Evolutionary conservation across 2,888 invertebrate genomes (phyloP).

Genomic region (Nesidiocoris tenuis): DNA sequence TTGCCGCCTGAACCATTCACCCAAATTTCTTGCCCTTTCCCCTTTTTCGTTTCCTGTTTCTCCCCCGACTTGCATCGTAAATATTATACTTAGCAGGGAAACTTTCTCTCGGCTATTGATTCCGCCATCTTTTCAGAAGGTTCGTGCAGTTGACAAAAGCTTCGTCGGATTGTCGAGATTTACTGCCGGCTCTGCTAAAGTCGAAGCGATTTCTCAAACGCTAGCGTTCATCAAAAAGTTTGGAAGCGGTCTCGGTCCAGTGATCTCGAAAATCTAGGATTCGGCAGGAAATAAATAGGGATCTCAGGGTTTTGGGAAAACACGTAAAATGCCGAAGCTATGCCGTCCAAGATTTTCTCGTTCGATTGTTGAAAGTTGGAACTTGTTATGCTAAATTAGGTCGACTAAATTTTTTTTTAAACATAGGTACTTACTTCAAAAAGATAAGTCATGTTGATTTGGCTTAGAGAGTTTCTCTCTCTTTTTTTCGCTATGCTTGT

Average conservation of each 20-base stretch:
- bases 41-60: conserved; percentile 15
- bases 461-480: no score
- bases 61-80: conserved; percentile 22
- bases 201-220: not conserved
- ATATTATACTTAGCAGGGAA: conserved; percentile 26
- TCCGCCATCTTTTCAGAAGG: not conserved
- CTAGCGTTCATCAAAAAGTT: not conserved
- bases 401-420: no score
- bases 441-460: no score
- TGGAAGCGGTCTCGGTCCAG: not conserved
- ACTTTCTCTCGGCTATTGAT: conserved; percentile 22
- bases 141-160: conserved; percentile 13
- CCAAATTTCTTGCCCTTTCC: conserved; percentile 26
- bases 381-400: no score
- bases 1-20: conserved; percentile 21
- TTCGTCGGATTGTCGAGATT: not conserved
- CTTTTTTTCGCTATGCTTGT: no score
- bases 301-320: no score
- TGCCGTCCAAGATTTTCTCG: no score
- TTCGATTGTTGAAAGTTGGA: no score
- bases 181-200: not conserved
- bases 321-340: no score
- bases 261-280: not conserved
- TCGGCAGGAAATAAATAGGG: not conserved
- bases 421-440: no score